Percentiles rank a stretch among this genome's conserved stretches.
These are phyloP conservation scores for Oceanodroma leucorhoa DNA, from an alignment of 2,797 vertebrate genomes.

Conservation along the genomic window DNA sequence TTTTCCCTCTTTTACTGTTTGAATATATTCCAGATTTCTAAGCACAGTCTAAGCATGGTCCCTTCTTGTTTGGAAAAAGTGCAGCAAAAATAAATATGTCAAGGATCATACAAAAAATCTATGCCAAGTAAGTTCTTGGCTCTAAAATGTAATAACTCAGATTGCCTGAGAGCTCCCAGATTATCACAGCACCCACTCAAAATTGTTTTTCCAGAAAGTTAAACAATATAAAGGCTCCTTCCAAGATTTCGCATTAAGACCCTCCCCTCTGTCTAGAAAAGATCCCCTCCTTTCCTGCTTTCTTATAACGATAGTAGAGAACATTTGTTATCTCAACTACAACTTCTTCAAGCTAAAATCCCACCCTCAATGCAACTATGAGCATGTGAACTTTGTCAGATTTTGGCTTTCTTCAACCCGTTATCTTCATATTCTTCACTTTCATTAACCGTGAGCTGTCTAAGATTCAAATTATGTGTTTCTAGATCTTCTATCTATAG, in stretches of 20 bases:
- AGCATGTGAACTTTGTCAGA: not conserved
- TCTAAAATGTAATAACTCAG: not conserved
- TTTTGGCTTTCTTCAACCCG: not conserved
- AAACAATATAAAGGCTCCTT: not conserved
- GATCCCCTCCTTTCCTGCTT: not conserved
- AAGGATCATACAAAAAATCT: conserved; percentile 10
- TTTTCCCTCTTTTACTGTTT: not conserved
- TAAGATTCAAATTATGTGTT: not conserved
- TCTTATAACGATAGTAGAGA: not conserved
- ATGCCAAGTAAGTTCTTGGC: not conserved
- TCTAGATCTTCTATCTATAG: not conserved
- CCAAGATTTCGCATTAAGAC: not conserved
- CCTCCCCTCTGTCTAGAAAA: not conserved
- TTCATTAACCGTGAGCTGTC: not conserved
- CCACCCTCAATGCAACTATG: not conserved
- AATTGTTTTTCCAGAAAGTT: not conserved
- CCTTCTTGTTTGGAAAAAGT: not conserved
- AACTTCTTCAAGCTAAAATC: not conserved
- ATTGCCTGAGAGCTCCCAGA: not conserved
- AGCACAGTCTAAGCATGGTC: not conserved
- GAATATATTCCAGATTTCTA: not conserved
- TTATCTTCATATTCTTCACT: not conserved
- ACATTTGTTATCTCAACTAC: not conserved
- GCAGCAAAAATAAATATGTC: conserved; percentile 33
- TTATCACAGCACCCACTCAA: not conserved